Conservation (phyloP, 2,113 vertebrate species). For the Sarotherodon lohbergeri region DNA sequence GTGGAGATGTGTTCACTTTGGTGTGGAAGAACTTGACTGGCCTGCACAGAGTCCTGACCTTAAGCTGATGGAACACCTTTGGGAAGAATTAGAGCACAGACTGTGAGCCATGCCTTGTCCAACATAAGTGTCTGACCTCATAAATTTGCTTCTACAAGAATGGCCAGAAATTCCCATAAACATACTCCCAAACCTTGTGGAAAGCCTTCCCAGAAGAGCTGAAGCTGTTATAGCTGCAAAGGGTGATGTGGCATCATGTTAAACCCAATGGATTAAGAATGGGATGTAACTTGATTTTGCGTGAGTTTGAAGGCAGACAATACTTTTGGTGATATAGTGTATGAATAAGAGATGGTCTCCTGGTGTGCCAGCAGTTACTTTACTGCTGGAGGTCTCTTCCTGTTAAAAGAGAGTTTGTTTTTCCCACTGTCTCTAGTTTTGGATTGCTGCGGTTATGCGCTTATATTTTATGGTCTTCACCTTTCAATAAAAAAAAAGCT, state of each 20-base stretch:
- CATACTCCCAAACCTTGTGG: background rate
- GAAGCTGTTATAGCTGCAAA: background rate
- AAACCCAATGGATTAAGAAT: background rate
- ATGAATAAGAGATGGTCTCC: background rate
- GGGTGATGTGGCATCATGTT: background rate
- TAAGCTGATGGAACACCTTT: no score
- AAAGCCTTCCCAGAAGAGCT: background rate
- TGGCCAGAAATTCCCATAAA: background rate
- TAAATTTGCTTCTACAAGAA: background rate
- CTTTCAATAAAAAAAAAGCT: background rate
- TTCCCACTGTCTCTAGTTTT: background rate
- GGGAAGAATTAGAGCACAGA: no score
- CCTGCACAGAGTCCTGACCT: no score
- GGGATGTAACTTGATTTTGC: background rate
- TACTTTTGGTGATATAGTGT: background rate
- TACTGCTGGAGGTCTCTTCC: background rate
- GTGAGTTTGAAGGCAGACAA: background rate
- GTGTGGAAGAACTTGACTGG: no score
- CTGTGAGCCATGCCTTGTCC: background rate
- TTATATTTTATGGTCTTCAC: background rate
- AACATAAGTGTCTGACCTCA: background rate
- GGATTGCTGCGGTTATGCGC: background rate
- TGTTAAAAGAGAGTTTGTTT: background rate
- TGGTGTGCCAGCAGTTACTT: background rate
- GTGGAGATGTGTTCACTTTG: no score